Evolutionary conservation across 2,113 vertebrate species (phyloP).

Genomic region (Axis porcinus): DNA sequence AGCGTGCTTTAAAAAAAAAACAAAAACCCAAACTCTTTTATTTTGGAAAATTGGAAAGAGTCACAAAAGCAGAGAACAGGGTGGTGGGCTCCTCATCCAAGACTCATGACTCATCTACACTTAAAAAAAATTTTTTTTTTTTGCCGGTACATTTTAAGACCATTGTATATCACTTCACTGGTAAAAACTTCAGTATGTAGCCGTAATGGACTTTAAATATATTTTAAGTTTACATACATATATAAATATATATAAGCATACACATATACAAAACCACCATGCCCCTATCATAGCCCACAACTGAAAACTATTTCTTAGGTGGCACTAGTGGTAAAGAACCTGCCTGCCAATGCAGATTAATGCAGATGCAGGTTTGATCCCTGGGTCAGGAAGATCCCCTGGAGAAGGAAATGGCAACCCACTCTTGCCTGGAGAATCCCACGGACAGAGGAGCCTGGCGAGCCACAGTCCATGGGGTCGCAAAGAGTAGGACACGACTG

Average conservation of each 20-base stretch:
- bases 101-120: not conserved
- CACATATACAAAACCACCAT: not conserved
- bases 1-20: not conserved
- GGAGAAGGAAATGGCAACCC: not conserved
- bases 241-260: not conserved
- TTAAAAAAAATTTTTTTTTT: not conserved
- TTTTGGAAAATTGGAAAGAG: not conserved
- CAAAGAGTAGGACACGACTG: not conserved
- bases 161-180: not conserved
- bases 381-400: not conserved
- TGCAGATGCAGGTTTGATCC: not conserved
- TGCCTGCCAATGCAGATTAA: not conserved
- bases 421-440: not conserved
- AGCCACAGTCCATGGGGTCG: not conserved
- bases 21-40: not conserved
- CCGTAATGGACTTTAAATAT: not conserved
- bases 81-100: rapidly evolving
- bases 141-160: not conserved
- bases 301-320: not conserved
- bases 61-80: not conserved
- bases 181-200: not conserved
- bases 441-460: not conserved
- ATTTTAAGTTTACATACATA: not conserved
- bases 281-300: not conserved
- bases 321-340: not conserved